A percentile compares a stretch with the other conserved stretches of the same genome.
Conservation (phyloP, 2,113 vertebrate species). For the Colius striatus region DNA sequence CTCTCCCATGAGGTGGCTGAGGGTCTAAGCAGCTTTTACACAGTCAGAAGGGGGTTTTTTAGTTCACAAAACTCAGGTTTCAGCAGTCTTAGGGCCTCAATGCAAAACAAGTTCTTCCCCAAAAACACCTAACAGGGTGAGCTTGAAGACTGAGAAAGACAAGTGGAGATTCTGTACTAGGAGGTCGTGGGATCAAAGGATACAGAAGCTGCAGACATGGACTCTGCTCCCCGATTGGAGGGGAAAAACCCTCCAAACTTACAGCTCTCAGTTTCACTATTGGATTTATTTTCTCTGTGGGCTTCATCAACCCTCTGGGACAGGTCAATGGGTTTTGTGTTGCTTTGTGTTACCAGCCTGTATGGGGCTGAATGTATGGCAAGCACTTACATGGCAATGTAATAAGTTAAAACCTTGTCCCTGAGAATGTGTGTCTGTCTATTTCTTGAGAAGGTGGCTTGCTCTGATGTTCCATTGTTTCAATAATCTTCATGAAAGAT, state of each 20-base stretch:
- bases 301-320: neutral
- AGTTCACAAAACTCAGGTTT: neutral
- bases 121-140: neutral
- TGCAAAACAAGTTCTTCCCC: neutral
- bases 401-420: neutral
- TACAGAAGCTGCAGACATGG: neutral
- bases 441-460: neutral
- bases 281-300: neutral
- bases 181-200: neutral
- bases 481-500: neutral
- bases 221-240: neutral
- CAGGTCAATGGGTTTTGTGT: neutral
- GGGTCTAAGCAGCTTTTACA: neutral
- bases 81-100: neutral
- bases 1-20: neutral
- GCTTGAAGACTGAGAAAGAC: neutral
- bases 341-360: neutral
- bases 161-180: neutral
- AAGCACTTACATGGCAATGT: neutral
- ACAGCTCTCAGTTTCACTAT: neutral
- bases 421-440: neutral
- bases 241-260: fast-evolving
- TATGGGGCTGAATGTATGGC: neutral
- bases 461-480: neutral
- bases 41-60: neutral